A percentile compares a stretch with the other conserved stretches of the same genome.
Conservation (phyloP, 2,113 vertebrate species). For the Pseudorectes ferrugineus region DNA sequence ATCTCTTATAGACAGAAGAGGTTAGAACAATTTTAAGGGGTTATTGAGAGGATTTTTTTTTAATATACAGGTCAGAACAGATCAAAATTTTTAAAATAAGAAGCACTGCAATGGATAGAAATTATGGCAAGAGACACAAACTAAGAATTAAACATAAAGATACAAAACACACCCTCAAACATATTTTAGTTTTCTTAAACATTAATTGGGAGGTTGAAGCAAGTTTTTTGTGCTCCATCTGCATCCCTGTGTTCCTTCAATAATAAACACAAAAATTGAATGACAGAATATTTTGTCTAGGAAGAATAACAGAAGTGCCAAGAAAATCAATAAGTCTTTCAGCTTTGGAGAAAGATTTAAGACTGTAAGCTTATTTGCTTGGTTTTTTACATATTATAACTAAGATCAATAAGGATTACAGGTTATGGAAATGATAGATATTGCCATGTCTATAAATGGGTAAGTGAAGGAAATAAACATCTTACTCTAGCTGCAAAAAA, state of each 20-base stretch:
- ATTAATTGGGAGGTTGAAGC: background rate
- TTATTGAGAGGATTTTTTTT: background rate
- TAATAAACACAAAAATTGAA: background rate
- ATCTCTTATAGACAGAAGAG: background rate
- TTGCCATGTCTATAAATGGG: background rate
- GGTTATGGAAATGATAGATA: background rate
- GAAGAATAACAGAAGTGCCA: background rate
- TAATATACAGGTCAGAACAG: background rate
- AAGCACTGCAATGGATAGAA: background rate
- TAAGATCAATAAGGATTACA: background rate
- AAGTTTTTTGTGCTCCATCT: background rate
- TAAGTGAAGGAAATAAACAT: background rate
- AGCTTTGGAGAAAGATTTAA: background rate
- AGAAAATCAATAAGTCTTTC: background rate
- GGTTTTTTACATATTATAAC: background rate
- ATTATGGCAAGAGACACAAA: background rate
- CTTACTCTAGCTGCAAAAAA: background rate
- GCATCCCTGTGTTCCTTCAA: background rate
- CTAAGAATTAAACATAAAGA: background rate
- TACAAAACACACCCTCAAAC: rapidly evolving
- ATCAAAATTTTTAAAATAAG: background rate
- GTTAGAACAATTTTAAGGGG: background rate
- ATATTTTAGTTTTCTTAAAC: background rate
- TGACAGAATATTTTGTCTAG: background rate
- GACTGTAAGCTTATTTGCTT: background rate